Conservation (phyloP, 2,113 vertebrate species). For the Orthonyx spaldingii region DNA sequence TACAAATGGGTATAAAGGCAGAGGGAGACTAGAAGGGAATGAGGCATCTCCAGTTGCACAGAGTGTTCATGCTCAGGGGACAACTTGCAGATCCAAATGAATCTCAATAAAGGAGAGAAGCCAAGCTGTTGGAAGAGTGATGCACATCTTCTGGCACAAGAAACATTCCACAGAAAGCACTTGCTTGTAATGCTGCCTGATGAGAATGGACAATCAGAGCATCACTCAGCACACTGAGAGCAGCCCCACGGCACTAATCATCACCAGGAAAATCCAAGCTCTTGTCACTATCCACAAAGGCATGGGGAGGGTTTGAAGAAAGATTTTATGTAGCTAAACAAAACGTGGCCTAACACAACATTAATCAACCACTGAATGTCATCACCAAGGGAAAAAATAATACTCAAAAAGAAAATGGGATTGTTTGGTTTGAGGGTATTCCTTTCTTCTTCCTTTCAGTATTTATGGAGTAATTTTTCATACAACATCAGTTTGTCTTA, state of each 20-base stretch:
- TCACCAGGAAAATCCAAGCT: background rate
- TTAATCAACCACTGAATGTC: background rate
- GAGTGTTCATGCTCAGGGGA: background rate
- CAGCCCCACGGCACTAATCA: background rate
- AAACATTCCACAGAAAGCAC: background rate
- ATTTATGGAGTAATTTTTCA: background rate
- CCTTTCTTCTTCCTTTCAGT: background rate
- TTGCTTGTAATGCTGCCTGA: background rate
- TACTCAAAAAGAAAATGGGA: background rate
- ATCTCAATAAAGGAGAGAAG: background rate
- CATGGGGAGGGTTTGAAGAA: background rate
- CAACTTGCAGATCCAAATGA: background rate
- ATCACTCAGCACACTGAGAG: background rate
- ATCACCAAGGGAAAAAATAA: background rate
- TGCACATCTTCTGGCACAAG: background rate
- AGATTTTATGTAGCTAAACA: background rate
- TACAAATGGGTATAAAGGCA: background rate
- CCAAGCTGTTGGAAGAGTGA: background rate
- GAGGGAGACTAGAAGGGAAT: background rate
- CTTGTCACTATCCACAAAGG: background rate
- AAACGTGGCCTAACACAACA: background rate
- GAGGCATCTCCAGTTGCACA: background rate
- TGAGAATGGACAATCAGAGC: constrained; percentile 1
- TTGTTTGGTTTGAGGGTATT: background rate
- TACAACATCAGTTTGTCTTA: background rate